Evolutionary conservation across 2,888 invertebrate genomes (phyloP), one percentile per base, ranked within the genome.

Genomic region (Drepana falcataria): DNA sequence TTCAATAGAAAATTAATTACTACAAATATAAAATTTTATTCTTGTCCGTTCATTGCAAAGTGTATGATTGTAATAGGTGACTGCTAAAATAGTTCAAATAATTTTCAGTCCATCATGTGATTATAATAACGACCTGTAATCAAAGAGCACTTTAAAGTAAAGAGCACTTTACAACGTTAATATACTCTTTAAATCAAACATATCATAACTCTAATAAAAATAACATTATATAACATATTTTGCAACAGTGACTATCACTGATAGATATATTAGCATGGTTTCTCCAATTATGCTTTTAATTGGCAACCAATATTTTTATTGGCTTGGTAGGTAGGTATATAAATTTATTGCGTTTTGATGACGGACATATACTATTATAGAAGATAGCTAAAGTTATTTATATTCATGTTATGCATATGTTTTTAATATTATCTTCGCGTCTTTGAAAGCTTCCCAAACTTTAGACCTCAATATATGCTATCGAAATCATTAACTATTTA

Each of bases 201-300:
- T 4, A 37, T 5, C 5, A 4, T 3, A 37, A 37, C 37, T 4
- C 5, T 37, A 37, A 37, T 37, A 37, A 55, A 54, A 48, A 61
- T 54, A 48, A 53, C 35, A 35, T 51, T 40, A 37, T 54, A 40
- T 48, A 55, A 52, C 51, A 41, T 6, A 21, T 49, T 49, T 49
- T 49, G 49, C 49, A 49, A 51, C 35, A 51, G 3, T 41, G 44
- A 41, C 51, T 51, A 40, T 51, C 51, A 51, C 58, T 62, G 51
- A 55, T 55, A 52, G 48, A 55, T 49, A 35, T 61, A 67, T 68
- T 56, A 51, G 33, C 51, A 40, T 40, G 41, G 51, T 51, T 51
- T 51, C 51, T 40, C 51, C 51, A 40, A 51, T 51, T 51, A 56
- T 60, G 62, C 68, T 60, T 57, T 48, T 57, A 57, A 59, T 61